Evolutionary conservation across 2,888 invertebrate genomes (phyloP), one percentile per base, ranked within the genome.

Genomic region (Cryptocephalus primarius): DNA sequence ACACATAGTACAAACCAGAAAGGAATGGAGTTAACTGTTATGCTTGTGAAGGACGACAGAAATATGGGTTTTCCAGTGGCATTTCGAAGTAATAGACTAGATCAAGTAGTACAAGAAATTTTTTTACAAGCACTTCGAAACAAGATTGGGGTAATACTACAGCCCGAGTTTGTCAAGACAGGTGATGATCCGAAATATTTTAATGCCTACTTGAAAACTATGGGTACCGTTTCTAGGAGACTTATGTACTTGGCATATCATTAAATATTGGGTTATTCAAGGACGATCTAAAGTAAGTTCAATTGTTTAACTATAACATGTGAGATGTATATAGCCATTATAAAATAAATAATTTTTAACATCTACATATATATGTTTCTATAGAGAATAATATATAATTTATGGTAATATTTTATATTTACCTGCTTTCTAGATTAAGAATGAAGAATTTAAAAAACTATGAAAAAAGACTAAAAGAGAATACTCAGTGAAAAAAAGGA

Each of bases 181-280:
- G 51, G 53, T 45, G 53, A 55, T 13, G 55, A 53, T 43, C 38
- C 47, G 11, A 54, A 55, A 39, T 54, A 55, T 36, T 48, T 48
- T 36, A 51, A 53, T 39, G 51, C 45, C 32, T 53, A 47, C 48
- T 33, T 45, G 1, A 46, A 53, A 36, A 40, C 48, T 12, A 49
- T 51, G 47, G 6, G 42, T 9, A 36, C n/a, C 22, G 42, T 4
- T 33, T 44, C 42, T 32, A 45, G 42, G 8, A 12, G 40, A 12
- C 40, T 40, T 36, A 4, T 36, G 12, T 40, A 50, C 48, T 8
- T 54, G 55, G 52, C 54, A 54, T 46, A 40, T 55, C 14, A 40
- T 50, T 8, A 55, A 53, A 33, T 53, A 54, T 40, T 52, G 53
- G 55, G 46, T 49, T 36, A 48, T 48, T 3, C 51, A 53, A 44